These are phyloP conservation scores for Tichodroma muraria DNA, from an alignment of 2,113 vertebrate genomes.

Conservation along the genomic window DNA sequence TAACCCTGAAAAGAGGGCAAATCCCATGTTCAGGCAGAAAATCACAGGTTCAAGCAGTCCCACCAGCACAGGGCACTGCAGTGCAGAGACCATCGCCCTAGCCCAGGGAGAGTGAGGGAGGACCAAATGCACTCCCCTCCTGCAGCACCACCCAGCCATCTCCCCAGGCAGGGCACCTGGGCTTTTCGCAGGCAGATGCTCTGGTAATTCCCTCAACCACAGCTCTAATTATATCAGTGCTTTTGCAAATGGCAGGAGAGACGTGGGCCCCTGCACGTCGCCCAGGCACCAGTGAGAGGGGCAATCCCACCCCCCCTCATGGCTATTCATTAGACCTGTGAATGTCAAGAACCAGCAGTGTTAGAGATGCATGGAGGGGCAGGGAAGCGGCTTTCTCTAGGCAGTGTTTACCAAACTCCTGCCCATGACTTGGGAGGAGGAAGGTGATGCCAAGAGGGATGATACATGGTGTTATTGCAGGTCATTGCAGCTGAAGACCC, in stretches of 20 bases:
- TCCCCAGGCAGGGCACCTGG: constrained; percentile 11
- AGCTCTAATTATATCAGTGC: constrained; percentile 43
- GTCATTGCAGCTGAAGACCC: neutral
- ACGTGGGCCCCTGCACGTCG: constrained; percentile 27
- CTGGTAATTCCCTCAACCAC: neutral
- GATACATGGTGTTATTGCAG: neutral
- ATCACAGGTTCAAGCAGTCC: neutral
- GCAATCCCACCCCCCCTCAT: rapidly evolving
- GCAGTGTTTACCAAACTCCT: neutral
- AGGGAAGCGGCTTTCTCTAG: neutral
- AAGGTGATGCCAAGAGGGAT: neutral
- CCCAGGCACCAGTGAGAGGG: neutral
- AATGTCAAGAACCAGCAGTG: rapidly evolving
- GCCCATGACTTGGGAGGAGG: neutral
- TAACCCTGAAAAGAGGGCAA: neutral
- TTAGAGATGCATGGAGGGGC: rapidly evolving
- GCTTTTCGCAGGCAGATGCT: constrained; percentile 14
- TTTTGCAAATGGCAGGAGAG: neutral
- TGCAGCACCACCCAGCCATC: neutral
- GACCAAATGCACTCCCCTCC: neutral
- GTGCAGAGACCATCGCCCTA: rapidly evolving
- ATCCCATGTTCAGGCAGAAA: neutral
- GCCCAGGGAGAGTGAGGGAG: rapidly evolving
- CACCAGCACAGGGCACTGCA: neutral
- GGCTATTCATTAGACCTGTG: rapidly evolving